phyloP scores from a whole-genome alignment of 2,888 invertebrate genomes.

The Dicyrtoma fusca region DNA sequence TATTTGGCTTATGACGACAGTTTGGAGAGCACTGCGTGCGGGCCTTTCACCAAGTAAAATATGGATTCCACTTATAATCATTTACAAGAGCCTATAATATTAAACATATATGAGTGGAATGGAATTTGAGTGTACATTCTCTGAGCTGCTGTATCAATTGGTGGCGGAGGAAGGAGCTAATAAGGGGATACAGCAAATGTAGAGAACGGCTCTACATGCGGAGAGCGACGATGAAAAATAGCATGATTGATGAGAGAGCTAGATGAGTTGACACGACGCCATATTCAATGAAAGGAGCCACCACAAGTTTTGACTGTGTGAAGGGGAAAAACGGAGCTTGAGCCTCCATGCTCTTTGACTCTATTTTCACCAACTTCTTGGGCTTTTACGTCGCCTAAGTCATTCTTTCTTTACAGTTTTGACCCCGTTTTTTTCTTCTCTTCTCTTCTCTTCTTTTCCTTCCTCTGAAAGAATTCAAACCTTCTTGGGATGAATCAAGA shows the following conservation, averaged over 20 bases:
- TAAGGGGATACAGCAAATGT: background rate
- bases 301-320: constrained; percentile 2
- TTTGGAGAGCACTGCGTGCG: no score
- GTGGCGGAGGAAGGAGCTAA: background rate
- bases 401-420: constrained; percentile 14
- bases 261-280: constrained; percentile 30
- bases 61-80: constrained; percentile 10
- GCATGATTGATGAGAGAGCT: constrained; percentile 29
- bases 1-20: no score
- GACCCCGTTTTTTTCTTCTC: constrained; percentile 1
- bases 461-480: background rate
- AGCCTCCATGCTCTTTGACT: constrained; percentile 13
- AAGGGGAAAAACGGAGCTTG: background rate
- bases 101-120: background rate
- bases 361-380: constrained; percentile 7
- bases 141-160: background rate
- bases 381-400: background rate
- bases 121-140: background rate
- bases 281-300: constrained; percentile 27
- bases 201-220: background rate
- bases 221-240: constrained; percentile 1
- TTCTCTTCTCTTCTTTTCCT: background rate
- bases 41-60: background rate
- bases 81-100: background rate
- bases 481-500: background rate